Base-by-base conservation (phyloP, 2,888 invertebrate genomes). In the Endotricha flammealis region DNA sequence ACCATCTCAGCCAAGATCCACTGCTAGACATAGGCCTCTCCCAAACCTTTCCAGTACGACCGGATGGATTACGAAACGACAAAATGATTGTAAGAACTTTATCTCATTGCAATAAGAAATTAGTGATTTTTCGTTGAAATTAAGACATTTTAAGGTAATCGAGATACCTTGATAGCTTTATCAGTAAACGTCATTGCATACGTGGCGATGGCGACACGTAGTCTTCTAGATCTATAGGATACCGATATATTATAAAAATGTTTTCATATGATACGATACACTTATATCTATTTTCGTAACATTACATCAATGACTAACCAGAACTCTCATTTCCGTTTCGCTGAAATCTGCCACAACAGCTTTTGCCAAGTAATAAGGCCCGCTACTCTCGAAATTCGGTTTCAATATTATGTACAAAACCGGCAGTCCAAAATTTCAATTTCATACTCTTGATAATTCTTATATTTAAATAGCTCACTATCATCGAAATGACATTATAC, bases 281-380 rank as follows among this genome's bases (percentile, higher is more conserved):
- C 12, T 9, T 11, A 30, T n/a, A 11, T 13, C 29, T 35, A 35
- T 29, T 35, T 34, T 28, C 17, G 27, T 28, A 3, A 16, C 3
- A 5, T 28, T 29, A 20, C 34, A 10, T 11, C 29, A 23, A 35
- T 35, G 35, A 35, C 29, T 29, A 29, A 29, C 29, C 13, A 6
- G 9, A 6, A 10, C 32, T 12, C 25, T 31, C 35, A 29, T 20
- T 29, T 29, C 35, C 29, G 35, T 29, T 29, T 24, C 29, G 12
- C 29, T 29, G 35, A 35, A 35, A 29, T 35, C 12, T 17, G 25
- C 11, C 32, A 11, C 12, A 31, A 33, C 9, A 10, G 22, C 20
- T 29, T 29, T 8, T 29, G 29, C 17, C 35, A 35, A 29, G 28
- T 29, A n/a, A n/a, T n/a, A n/a, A n/a, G n/a, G n/a, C n/a, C n/a